Evolutionary conservation across 30 jellyfish, hydroid and myxozoan species (phyloP).

Genomic region (Calvadosia cruxmelitensis): DNA sequence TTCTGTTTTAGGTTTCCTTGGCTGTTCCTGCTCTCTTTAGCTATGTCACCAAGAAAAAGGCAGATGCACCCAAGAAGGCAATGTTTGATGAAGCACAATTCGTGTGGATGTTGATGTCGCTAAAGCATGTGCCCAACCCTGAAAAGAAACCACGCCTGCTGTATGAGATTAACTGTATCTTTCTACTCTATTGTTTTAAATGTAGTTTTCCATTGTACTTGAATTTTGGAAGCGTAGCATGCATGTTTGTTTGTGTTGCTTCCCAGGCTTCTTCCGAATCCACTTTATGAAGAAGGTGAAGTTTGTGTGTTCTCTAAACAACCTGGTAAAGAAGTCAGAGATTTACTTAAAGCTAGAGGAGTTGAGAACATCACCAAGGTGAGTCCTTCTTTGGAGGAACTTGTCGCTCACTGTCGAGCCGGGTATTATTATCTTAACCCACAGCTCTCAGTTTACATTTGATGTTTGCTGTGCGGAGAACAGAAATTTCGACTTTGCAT

Average conservation of each 20-base stretch:
- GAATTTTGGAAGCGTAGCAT: too few relatives aligned
- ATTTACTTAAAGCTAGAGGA: conserved; percentile 36
- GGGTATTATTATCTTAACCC: too few relatives aligned
- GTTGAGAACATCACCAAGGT: conserved; percentile 62
- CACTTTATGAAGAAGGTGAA: conserved; percentile 35
- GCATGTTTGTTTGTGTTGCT: neutral
- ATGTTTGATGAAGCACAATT: conserved; percentile 41
- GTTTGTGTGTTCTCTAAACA: conserved; percentile 60
- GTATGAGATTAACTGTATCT: conserved; percentile 54
- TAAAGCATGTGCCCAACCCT: conserved; percentile 56
- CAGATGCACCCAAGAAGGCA: conserved; percentile 4
- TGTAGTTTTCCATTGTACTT: neutral
- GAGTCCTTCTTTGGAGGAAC: too few relatives aligned
- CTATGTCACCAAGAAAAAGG: conserved; percentile 13
- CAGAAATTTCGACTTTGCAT: too few relatives aligned
- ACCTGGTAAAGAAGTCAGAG: conserved; percentile 78
- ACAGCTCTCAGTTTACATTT: too few relatives aligned
- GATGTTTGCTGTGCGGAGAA: too few relatives aligned
- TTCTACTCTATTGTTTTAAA: neutral
- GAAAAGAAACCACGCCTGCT: conserved; percentile 45
- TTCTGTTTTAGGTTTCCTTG: conserved; percentile 42
- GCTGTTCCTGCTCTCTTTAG: conserved; percentile 83
- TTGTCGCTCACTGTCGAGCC: too few relatives aligned
- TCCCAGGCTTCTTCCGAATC: conserved; percentile 57
- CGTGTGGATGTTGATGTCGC: conserved; percentile 51